phyloP scores from a whole-genome alignment of 1,140 invertebrate genomes.

The Drosophila erecta region DNA sequence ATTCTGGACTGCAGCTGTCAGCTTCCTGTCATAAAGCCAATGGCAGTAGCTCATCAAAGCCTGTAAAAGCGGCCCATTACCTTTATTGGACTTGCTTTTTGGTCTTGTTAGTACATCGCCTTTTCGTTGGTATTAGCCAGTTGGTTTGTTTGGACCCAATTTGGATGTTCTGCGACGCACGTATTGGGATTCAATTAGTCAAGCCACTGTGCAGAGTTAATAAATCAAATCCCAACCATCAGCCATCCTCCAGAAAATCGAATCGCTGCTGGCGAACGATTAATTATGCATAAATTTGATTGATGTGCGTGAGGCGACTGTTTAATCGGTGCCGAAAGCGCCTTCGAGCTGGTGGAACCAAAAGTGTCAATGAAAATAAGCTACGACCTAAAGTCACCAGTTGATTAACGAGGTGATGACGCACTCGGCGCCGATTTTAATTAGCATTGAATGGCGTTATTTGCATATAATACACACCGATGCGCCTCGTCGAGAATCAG shows the following conservation, averaged over 20 bases:
- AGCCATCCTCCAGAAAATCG: constrained; percentile 6
- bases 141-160: constrained; percentile 27
- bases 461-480: constrained; percentile 39
- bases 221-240: constrained; percentile 61
- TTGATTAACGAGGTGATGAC: constrained; percentile 57
- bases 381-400: neutral
- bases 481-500: constrained; percentile 5
- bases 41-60: constrained; percentile 30
- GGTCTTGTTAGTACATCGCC: constrained; percentile 14
- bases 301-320: constrained; percentile 72
- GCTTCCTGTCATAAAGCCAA: constrained; percentile 73
- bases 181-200: constrained; percentile 73
- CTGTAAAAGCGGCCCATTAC: constrained; percentile 44
- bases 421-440: constrained; percentile 59
- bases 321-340: constrained; percentile 19
- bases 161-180: constrained; percentile 47
- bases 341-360: neutral
- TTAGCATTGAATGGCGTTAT: constrained; percentile 69
- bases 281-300: constrained; percentile 81
- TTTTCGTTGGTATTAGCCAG: neutral
- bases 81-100: constrained; percentile 37
- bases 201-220: constrained; percentile 47
- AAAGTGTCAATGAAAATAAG: constrained; percentile 35
- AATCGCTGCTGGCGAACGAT: constrained; percentile 39
- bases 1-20: constrained; percentile 51